These are phyloP conservation scores for Trichogramma dendrolimi DNA, from an alignment of 2,888 invertebrate genomes.

Conservation along the genomic window DNA sequence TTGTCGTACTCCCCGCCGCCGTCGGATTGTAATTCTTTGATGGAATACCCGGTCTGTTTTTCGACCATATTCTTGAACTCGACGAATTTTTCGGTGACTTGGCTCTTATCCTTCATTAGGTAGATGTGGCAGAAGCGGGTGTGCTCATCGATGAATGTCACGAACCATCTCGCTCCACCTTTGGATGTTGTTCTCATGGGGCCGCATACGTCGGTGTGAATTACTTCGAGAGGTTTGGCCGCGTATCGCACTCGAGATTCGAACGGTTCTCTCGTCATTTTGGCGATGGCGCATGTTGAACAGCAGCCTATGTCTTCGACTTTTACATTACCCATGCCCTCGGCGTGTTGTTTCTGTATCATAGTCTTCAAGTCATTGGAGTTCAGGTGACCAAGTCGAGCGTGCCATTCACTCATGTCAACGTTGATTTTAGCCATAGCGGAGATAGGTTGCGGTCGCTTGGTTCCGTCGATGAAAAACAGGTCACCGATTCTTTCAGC, in stretches of 20 bases:
- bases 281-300: slow-evolving; percentile 10
- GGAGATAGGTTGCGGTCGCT: not conserved
- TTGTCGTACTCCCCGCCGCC: too few species aligned
- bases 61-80: slow-evolving; percentile 22
- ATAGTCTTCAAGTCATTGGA: slow-evolving; percentile 15
- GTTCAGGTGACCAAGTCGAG: slow-evolving; percentile 27
- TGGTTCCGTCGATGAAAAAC: slow-evolving; percentile 3
- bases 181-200: slow-evolving; percentile 26
- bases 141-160: slow-evolving; percentile 28
- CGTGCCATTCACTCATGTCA: slow-evolving; percentile 25
- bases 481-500: slow-evolving; percentile 27
- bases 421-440: not conserved
- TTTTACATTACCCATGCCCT: not conserved
- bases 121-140: slow-evolving; percentile 15
- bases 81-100: slow-evolving; percentile 25
- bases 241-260: too few species aligned
- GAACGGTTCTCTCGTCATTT: slow-evolving; percentile 21
- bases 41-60: slow-evolving; percentile 20
- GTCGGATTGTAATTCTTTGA: slow-evolving; percentile 26
- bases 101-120: slow-evolving; percentile 23
- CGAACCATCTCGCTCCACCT: slow-evolving; percentile 28
- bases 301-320: not conserved
- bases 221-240: too few species aligned
- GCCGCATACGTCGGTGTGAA: slow-evolving; percentile 34
- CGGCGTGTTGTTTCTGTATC: slow-evolving; percentile 1